Evolutionary conservation across 2,888 invertebrate genomes (phyloP).

Genomic region (Leptinotarsa haldemani): DNA sequence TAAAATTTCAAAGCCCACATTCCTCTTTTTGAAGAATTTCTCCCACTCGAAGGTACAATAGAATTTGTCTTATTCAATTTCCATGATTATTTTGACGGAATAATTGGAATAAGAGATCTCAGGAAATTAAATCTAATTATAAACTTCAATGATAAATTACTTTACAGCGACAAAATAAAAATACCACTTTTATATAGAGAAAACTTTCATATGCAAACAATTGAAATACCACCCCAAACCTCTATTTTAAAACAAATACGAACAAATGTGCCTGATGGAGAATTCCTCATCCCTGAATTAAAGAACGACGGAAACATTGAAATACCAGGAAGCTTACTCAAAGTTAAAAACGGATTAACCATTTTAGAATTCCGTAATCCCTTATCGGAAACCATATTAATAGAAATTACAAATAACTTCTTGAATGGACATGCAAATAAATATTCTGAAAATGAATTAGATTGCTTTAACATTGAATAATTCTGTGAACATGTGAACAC

Average conservation of each 20-base stretch:
- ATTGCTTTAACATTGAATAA: neutral
- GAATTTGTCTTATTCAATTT: conserved; percentile 11
- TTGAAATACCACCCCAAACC: neutral
- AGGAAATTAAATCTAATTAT: too few species aligned
- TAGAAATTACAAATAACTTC: neutral
- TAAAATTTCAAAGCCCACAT: conserved; percentile 8
- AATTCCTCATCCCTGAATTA: neutral
- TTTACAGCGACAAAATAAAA: too few species aligned
- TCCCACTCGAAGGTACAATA: neutral
- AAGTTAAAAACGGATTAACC: too few species aligned
- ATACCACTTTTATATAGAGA: too few species aligned
- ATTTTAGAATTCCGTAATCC: neutral
- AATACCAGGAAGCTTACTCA: neutral
- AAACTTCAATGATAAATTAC: too few species aligned
- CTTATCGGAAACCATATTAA: neutral
- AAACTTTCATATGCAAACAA: too few species aligned
- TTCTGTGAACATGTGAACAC: neutral
- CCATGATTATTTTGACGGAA: too few species aligned
- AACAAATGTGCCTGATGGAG: neutral
- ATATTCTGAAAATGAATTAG: conserved; percentile 4
- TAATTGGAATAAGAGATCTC: too few species aligned
- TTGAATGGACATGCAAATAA: neutral
- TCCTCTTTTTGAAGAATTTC: conserved; percentile 15
- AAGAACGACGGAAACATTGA: neutral
- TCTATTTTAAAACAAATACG: neutral